Conservation (phyloP, 2,888 invertebrate species). For the Xylota sylvarum region DNA sequence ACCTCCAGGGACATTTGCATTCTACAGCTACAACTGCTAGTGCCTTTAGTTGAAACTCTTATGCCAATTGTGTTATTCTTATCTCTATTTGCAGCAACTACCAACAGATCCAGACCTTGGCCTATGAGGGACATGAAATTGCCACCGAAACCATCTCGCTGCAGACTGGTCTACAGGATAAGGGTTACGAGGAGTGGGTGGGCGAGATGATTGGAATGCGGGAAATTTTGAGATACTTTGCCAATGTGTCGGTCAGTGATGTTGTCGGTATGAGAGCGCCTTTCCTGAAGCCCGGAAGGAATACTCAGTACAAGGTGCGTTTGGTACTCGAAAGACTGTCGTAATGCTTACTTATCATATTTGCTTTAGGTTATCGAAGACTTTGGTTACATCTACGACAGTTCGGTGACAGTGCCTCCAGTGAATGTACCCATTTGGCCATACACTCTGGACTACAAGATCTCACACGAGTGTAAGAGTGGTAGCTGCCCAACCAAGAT, state of each 20-base stretch:
- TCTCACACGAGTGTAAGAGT: conserved; percentile 96
- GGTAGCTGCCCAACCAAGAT: conserved; percentile 96
- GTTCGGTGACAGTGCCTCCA: conserved; percentile 95
- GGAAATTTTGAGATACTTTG: conserved; percentile 92
- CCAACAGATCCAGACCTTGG: conserved; percentile 95
- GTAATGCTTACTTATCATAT: neutral
- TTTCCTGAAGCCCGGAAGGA: conserved; percentile 95
- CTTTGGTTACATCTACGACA: conserved; percentile 96
- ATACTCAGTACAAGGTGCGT: conserved; percentile 94
- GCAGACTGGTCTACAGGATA: conserved; percentile 94
- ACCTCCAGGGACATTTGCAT: conserved; percentile 57
- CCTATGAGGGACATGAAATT: conserved; percentile 95
- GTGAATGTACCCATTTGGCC: conserved; percentile 94
- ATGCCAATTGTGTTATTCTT: conserved; percentile 70
- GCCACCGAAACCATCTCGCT: conserved; percentile 88
- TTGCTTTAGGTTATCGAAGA: conserved; percentile 92
- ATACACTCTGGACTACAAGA: conserved; percentile 96
- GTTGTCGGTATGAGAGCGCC: conserved; percentile 95
- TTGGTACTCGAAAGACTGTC: neutral
- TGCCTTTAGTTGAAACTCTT: conserved; percentile 44
- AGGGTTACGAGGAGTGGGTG: conserved; percentile 96
- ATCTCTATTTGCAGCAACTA: conserved; percentile 91
- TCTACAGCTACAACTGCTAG: neutral
- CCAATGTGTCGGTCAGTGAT: conserved; percentile 92
- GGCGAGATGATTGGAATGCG: conserved; percentile 98